Evolutionary conservation across 2,888 invertebrate genomes (phyloP).

Genomic region (Trisateles emortualis): DNA sequence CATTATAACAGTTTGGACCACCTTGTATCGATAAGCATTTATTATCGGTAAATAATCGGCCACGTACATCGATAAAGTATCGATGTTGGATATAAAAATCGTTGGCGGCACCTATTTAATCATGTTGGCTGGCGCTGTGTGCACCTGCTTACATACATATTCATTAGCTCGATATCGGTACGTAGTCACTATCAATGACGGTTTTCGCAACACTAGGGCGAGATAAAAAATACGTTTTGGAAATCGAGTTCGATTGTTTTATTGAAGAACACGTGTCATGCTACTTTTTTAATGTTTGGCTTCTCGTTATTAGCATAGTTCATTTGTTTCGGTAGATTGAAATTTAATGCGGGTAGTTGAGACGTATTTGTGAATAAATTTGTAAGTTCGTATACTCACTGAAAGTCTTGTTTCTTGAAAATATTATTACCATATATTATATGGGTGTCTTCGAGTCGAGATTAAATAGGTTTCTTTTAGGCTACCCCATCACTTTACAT

Average conservation of each 20-base stretch:
- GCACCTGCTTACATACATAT: conserved; percentile 85
- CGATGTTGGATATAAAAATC: conserved; percentile 77
- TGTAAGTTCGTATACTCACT: too few species aligned
- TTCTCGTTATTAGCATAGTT: not conserved
- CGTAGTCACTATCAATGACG: conserved; percentile 76
- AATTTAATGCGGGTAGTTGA: not conserved
- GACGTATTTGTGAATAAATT: too few species aligned
- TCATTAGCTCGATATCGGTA: conserved; percentile 78
- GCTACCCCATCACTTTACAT: too few species aligned
- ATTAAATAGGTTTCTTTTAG: too few species aligned
- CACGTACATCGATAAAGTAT: conserved; percentile 64
- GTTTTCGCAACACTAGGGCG: conserved; percentile 64
- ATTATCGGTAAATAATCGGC: conserved; percentile 61
- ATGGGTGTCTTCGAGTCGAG: too few species aligned
- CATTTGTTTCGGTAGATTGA: not conserved
- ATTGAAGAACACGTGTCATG: conserved; percentile 39
- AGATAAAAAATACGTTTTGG: conserved; percentile 46
- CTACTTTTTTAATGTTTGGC: conserved; percentile 36
- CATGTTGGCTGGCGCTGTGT: conserved; percentile 60
- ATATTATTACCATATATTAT: too few species aligned
- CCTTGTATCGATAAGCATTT: conserved; percentile 50
- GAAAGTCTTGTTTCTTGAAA: too few species aligned
- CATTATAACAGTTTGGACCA: conserved; percentile 44
- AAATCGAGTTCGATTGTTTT: conserved; percentile 45
- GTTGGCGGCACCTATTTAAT: conserved; percentile 82